Evolutionary conservation across 2,888 invertebrate genomes (phyloP).

Genomic region (Toxonevra muliebris): DNA sequence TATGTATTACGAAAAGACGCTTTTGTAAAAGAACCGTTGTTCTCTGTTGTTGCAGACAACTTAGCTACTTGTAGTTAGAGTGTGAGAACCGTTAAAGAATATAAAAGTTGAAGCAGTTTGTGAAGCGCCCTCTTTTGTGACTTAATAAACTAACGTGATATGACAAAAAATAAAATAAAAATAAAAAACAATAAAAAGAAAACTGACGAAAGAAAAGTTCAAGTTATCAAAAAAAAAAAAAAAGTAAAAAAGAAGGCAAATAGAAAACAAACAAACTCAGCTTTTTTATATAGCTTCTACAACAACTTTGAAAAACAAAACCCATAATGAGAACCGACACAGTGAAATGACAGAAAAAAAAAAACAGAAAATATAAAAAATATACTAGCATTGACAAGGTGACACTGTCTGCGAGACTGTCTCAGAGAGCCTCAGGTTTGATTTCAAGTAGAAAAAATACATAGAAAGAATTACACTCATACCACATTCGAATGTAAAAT

Average conservation of each 20-base stretch:
- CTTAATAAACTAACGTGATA: slow-evolving; percentile 51
- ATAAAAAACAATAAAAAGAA: neutral
- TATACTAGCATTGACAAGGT: too few relatives aligned
- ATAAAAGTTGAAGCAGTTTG: slow-evolving; percentile 48
- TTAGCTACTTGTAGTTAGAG: slow-evolving; percentile 27
- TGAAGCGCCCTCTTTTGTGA: slow-evolving; percentile 25
- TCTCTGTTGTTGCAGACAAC: slow-evolving; percentile 19
- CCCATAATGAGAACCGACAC: too few relatives aligned
- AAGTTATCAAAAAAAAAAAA: too few relatives aligned
- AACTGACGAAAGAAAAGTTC: too few relatives aligned
- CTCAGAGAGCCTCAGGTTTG: too few relatives aligned
- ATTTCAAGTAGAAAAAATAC: too few relatives aligned
- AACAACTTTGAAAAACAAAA: neutral
- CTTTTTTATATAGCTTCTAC: neutral
- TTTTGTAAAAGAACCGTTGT: slow-evolving; percentile 29
- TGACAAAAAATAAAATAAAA: slow-evolving; percentile 47
- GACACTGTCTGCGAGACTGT: too few relatives aligned
- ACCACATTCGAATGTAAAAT: too few relatives aligned
- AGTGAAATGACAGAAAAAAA: too few relatives aligned
- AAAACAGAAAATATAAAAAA: too few relatives aligned
- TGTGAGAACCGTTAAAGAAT: slow-evolving; percentile 56
- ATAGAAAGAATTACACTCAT: too few relatives aligned
- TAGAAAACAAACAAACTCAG: neutral
- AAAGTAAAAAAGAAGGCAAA: neutral
- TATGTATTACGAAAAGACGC: neutral